These are phyloP conservation scores for Dichetophora obliterata DNA, from an alignment of 2,888 invertebrate species.

Conservation along the genomic window DNA sequence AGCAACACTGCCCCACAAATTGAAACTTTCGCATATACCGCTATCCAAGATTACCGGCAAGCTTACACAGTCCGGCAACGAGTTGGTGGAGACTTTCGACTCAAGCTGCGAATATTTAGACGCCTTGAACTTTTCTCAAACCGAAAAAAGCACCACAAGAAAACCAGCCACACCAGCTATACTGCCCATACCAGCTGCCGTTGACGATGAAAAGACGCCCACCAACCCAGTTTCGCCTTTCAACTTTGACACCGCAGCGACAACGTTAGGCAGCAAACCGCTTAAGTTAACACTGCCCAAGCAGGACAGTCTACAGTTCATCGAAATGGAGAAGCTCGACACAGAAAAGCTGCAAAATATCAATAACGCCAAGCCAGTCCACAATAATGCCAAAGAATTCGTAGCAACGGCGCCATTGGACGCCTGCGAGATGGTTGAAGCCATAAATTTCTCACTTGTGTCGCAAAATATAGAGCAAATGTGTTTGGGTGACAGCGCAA, in stretches of 20 bases:
- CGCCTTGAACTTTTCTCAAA: slow-evolving; percentile 46
- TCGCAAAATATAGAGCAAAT: slow-evolving; percentile 57
- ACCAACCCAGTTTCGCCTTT: slow-evolving; percentile 60
- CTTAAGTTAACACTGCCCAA: slow-evolving; percentile 53
- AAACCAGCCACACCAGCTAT: slow-evolving; percentile 44
- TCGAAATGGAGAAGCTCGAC: slow-evolving; percentile 57
- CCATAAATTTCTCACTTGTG: slow-evolving; percentile 57
- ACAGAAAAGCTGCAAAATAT: slow-evolving; percentile 43
- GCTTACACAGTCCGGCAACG: slow-evolving; percentile 65
- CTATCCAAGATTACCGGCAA: slow-evolving; percentile 67
- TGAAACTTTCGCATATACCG: slow-evolving; percentile 65
- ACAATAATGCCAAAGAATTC: slow-evolving; percentile 53
- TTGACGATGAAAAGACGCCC: slow-evolving; percentile 62
- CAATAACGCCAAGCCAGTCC: background rate
- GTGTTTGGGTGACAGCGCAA: slow-evolving; percentile 48
- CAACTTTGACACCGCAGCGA: slow-evolving; percentile 55
- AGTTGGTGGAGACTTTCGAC: slow-evolving; percentile 65
- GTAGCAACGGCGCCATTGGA: slow-evolving; percentile 57
- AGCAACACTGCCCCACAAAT: slow-evolving; percentile 44
- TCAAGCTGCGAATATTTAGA: slow-evolving; percentile 59
- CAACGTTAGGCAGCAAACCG: slow-evolving; percentile 31
- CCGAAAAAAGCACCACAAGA: slow-evolving; percentile 46
- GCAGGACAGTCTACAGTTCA: slow-evolving; percentile 54
- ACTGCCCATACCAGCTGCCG: slow-evolving; percentile 11
- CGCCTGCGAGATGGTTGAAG: slow-evolving; percentile 55